These are phyloP conservation scores for Poeciliopsis gracilis DNA, from an alignment of 2,797 vertebrate genomes.

Conservation along the genomic window DNA sequence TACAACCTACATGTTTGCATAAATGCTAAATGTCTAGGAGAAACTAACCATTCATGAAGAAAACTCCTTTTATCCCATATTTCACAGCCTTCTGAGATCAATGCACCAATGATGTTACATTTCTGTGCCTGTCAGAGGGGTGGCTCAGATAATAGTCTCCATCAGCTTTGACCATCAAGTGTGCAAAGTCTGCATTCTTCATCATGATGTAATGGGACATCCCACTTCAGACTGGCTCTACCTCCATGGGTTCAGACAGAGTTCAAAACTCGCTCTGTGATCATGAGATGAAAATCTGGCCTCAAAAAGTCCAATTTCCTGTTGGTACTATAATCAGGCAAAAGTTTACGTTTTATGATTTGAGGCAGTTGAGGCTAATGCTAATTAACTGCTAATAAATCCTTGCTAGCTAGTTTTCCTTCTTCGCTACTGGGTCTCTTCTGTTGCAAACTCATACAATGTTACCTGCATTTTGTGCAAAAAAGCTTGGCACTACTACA, in stretches of 20 bases:
- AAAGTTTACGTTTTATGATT: too few species aligned
- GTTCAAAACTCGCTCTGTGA: background rate
- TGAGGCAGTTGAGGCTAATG: too few species aligned
- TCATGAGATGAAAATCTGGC: too few species aligned
- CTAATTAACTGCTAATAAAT: too few species aligned
- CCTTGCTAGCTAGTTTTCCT: too few species aligned
- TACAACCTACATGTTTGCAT: constrained; percentile 1
- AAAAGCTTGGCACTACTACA: too few species aligned
- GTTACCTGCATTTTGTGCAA: too few species aligned
- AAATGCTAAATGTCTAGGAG: background rate
- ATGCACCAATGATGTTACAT: background rate
- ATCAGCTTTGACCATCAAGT: background rate
- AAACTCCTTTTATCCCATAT: background rate
- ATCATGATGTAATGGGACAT: background rate
- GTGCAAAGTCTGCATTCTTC: background rate
- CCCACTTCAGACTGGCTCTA: background rate
- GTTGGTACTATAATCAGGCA: background rate
- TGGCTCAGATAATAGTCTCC: background rate
- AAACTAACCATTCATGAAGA: background rate
- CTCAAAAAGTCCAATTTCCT: too few species aligned
- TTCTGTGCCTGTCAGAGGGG: background rate
- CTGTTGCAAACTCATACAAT: too few species aligned
- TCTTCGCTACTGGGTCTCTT: too few species aligned
- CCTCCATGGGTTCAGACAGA: background rate
- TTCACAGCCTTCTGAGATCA: background rate